Conservation (phyloP, 2,113 vertebrate genomes). For the Tragelaphus buxtoni region DNA sequence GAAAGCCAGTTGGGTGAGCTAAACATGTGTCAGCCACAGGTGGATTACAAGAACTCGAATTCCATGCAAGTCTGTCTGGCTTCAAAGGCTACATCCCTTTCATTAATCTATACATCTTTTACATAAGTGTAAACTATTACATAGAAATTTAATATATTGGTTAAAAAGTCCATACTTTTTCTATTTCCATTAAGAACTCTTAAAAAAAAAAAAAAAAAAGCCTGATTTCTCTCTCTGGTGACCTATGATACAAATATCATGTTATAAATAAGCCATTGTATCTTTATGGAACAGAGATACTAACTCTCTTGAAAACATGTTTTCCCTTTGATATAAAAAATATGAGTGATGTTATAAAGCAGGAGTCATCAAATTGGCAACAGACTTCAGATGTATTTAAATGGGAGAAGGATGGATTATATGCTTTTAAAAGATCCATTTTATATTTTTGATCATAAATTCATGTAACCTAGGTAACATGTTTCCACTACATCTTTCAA, state of each 20-base stretch:
- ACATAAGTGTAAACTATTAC: not conserved
- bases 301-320: constrained; percentile 15
- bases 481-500: constrained; percentile 41
- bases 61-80: not conserved
- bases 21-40: not conserved
- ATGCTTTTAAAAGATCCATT: constrained; percentile 38
- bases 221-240: not conserved
- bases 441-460: constrained; percentile 64
- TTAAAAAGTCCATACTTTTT: not conserved
- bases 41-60: not conserved
- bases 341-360: constrained; percentile 21
- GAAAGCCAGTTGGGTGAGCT: not conserved
- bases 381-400: constrained; percentile 45
- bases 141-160: not conserved
- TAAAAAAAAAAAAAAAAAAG: not conserved
- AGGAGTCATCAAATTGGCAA: constrained; percentile 19
- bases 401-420: constrained; percentile 1
- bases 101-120: not conserved
- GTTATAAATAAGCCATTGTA: constrained; percentile 2
- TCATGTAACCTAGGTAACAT: constrained; percentile 68
- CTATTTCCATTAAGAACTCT: not conserved
- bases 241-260: not conserved
- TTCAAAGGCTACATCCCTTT: not conserved
- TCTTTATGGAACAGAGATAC: not conserved
- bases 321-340: constrained; percentile 37